Evolutionary conservation across 2,797 vertebrate species (phyloP), one percentile per base, ranked within the genome.

Genomic region (Sphenopsis melanotis): DNA sequence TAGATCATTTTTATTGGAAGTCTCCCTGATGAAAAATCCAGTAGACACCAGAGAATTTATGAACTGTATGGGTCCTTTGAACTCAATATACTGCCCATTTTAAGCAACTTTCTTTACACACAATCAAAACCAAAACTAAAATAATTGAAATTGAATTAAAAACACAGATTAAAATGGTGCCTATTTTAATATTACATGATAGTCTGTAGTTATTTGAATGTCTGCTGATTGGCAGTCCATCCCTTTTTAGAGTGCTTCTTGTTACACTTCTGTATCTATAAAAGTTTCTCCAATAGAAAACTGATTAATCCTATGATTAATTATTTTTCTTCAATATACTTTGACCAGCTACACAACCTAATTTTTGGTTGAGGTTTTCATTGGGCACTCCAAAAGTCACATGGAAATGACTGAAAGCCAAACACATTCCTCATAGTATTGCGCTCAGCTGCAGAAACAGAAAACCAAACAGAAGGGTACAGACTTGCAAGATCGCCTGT

Each of bases 1-100:
- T 98, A 98, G 97, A 98, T 98, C 98, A 98, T 98, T 98, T 98
- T 98, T 98, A 98, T 98, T 98, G 98, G 98, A 98, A 98, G 98
- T 98, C 98, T 98, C 98, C 98, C 98, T 98, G 98, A 98, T 98
- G 98, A 98, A 98, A 98, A 98, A 98, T 98, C 98, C 98, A 98
- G 98, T 97, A 98, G 98, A 98, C 98, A 98, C 97, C 53, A 46
- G 98, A 98, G 97, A 98, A 98, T 98, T 98, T 98, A 98, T 98
- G 97, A 98, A 98, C 98, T 98, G 97, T 97, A 96, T 97, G 97
- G 97, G 97, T 98, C 97, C 97, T 98, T 95, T 97, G 97, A 98
- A 98, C 97, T 98, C 97, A 97, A 98, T 98, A 98, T 97, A 97
- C 94, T 97, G 96, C 97, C 96, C 96, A 96, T 98, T 98, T 98